Evolutionary conservation across 2,113 vertebrate genomes (phyloP), one percentile per base, ranked within the genome.

Genomic region (Corydoras sp.): DNA sequence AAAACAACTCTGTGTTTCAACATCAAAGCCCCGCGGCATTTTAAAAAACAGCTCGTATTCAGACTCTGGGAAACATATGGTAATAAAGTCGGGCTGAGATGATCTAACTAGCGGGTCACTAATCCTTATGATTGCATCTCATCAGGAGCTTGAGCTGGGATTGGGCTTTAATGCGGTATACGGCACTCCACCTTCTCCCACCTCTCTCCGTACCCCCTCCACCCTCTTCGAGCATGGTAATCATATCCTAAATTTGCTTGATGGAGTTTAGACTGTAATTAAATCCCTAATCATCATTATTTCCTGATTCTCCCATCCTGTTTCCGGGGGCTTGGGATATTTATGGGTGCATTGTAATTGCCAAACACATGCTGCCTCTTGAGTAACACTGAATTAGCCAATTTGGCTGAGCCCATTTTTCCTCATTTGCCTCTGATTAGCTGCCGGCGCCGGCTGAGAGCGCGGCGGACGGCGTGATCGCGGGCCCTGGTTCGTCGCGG

Each of bases 221-320:
- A 56, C 54, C 54, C 59, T 72, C 73, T 78, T 72, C 69, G 68
- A 63, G 62, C 32, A n/a, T 51, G 14, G n/a, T 82, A 82, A 84
- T 82, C 78, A 81, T 71, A 74, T 61, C 80, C 73, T 81, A 78
- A 77, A 80, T 82, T 64, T 65, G 79, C 79, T 35, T 83, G 80
- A 84, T 84, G 83, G 83, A 84, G 81, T 77, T 81, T 82, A 81
- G 81, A 83, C 81, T 85, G 82, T 87, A 87, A 89, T 89, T 88
- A 88, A 79, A 81, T 71, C 55, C 75, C 81, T 89, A 87, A 87
- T 89, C 82, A 88, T 88, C 85, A 86, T 87, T 81, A 84, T 87
- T 85, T 84, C 82, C 83, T 78, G 79, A 83, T 83, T 87, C 83
- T 77, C 82, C 80, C 74, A 74, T 30, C 80, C 84, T 78, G 80